Base-by-base conservation (phyloP, 2,797 vertebrate species). In the Otolemur crassicaudatus region DNA sequence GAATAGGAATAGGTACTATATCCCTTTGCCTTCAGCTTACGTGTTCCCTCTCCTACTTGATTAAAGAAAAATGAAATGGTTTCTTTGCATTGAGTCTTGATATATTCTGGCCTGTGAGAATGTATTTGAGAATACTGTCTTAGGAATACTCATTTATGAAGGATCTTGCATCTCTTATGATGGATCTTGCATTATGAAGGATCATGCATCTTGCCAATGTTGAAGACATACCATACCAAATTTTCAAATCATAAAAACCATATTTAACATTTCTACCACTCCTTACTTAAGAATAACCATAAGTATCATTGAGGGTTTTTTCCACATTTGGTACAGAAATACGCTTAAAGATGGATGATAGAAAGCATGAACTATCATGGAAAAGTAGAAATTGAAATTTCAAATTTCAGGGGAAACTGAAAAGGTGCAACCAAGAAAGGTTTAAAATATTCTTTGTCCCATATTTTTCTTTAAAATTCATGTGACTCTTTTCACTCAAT, bases 171-270 rank as follows among this genome's bases (percentile, higher is more conserved):
- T 81, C 22, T 94, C 4, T 83, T 77, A 19, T 61, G 69, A 87
- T 94, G 43, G 9, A 65, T 95, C 61, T 86, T 73, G 20, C 4
- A 67, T 77, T 79, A 25, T 60, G 65, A 90, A 95, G 61, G 11
- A 67, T 95, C 61, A 80, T 65, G 22, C 8, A 84, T 81, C 27
- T 95, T 93, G 23, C n/a, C 27, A 43, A 58, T 92, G 31, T 20
- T 93, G 60, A 23, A 49, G 90, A 60, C 16, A 69, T 61, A 43
- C 40, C 43, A 56, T 34, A 49, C 49, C 16, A 31, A 73, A 56
- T 91, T 94, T 95, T 90, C 81, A 96, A 89, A 82, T 37, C 86
- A 22, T 14, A 93, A 89, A 87, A 92, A 22, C 37, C 79, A 34
- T 70, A 29, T 72, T 17, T 40, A 82, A 53, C 27, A 86, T 94